phyloP scores from a whole-genome alignment of 2,113 vertebrate species.

The Bubo blakistoni region DNA sequence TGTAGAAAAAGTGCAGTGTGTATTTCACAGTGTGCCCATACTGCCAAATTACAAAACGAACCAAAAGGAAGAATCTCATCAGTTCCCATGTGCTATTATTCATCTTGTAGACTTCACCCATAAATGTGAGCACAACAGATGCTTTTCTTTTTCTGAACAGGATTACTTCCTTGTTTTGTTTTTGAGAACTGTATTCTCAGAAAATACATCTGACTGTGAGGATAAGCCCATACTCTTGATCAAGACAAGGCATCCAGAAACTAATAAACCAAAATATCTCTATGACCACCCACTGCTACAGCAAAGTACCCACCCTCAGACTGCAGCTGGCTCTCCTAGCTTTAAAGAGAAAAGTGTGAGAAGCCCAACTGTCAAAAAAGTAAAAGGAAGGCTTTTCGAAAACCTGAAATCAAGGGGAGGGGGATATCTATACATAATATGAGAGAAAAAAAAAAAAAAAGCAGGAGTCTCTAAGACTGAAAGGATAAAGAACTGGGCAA shows the following conservation, averaged over 20 bases:
- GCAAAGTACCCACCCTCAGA: background rate
- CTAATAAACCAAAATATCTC: background rate
- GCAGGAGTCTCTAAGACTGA: background rate
- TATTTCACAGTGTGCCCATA: background rate
- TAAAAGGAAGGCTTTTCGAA: background rate
- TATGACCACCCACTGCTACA: background rate
- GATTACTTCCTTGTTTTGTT: background rate
- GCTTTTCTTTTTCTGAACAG: background rate
- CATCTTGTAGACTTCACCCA: background rate
- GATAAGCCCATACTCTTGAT: background rate
- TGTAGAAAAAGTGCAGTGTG: background rate
- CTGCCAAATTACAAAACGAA: background rate
- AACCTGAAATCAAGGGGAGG: background rate
- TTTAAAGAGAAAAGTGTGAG: background rate
- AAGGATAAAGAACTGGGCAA: background rate
- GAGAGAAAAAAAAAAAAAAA: background rate
- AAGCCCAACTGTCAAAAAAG: background rate
- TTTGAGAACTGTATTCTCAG: background rate
- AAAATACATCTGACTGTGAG: background rate
- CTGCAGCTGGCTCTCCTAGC: background rate
- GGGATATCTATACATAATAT: background rate
- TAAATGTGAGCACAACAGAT: background rate
- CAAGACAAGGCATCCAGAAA: background rate
- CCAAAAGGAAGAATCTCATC: background rate
- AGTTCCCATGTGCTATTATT: background rate